Evolutionary conservation across 2,888 invertebrate genomes (phyloP), one percentile per base, ranked within the genome.

Genomic region (Oxystoma pomonae): DNA sequence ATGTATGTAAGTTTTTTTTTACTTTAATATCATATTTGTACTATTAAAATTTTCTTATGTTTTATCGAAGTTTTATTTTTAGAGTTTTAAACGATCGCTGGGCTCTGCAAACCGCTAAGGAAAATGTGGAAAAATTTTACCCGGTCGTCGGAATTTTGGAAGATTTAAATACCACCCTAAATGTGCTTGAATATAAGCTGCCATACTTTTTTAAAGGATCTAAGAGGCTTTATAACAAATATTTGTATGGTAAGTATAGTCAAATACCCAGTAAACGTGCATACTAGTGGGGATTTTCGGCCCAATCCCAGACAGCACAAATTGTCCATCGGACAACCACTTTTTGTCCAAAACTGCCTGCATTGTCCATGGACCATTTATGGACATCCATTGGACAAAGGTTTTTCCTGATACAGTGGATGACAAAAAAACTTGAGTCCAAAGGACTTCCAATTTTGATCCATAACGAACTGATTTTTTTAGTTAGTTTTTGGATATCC

Each of bases 151-250:
- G 87, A 19, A 78, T 86, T 49, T 74, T 87, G 66, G 86, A 87
- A 75, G 80, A 83, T 69, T 75, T 87, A 66, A 84, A 86, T 68
- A 77, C 81, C 58, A 86, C 86, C 2, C 73, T 87, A 21, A 76
- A 80, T 55, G 79, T 83, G 1, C 72, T 86, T 21, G 84, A 86
- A 73, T 75, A 77, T 19, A 77, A 76, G 70, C 76, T 86, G 61
- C 85, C 86, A 1, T 81, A 82, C 67, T 87, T 85, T 73, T 87
- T 87, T 70, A 80, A 76, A 67, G 85, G 85, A n/a, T 83, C 83
- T 5, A 76, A 75, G 58, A 74, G 80, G 60, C 70, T 84, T 18
- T 86, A 85, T 69, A 75, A 79, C 61, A 78, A 80, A 67, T 77
- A 81, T 62, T 74, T 83, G 55, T 74, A 84, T 68, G 80, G 86